Conservation (phyloP, 2,888 invertebrate species). For the Dinocampus coccinellae region DNA sequence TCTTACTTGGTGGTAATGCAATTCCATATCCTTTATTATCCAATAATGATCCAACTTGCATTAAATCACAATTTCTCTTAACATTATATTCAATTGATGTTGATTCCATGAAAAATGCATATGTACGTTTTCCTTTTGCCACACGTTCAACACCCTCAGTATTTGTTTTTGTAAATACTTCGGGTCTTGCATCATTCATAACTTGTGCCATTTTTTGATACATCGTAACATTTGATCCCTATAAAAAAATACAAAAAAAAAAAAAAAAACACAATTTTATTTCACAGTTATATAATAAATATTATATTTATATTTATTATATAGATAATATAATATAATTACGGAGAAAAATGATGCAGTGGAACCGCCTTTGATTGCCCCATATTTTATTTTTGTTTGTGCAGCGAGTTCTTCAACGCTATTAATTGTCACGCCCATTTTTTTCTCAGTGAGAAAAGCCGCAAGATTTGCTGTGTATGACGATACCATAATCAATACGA, state of each 20-base stretch:
- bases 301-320: too few relatives aligned
- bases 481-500: slow-evolving; percentile 94
- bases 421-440: slow-evolving; percentile 95
- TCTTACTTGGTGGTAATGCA: slow-evolving; percentile 85
- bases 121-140: slow-evolving; percentile 84
- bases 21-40: slow-evolving; percentile 97
- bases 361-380: slow-evolving; percentile 91
- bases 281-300: too few relatives aligned
- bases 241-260: slow-evolving; percentile 51
- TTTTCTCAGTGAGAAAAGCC: slow-evolving; percentile 91
- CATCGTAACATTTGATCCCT: slow-evolving; percentile 94
- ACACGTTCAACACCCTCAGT: slow-evolving; percentile 93
- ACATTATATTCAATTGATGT: slow-evolving; percentile 96
- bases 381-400: slow-evolving; percentile 97
- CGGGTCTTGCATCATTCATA: slow-evolving; percentile 90
- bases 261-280: too few relatives aligned
- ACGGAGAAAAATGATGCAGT: slow-evolving; percentile 96
- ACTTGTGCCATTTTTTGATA: slow-evolving; percentile 97
- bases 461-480: slow-evolving; percentile 97
- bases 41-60: slow-evolving; percentile 91
- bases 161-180: slow-evolving; percentile 88
- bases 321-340: too few relatives aligned
- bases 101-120: slow-evolving; percentile 98
- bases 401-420: slow-evolving; percentile 96
- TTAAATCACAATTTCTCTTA: slow-evolving; percentile 90